These are phyloP conservation scores for Ditylenchus weischeri DNA, from an alignment of 2,888 invertebrate genomes.

Conservation along the genomic window DNA sequence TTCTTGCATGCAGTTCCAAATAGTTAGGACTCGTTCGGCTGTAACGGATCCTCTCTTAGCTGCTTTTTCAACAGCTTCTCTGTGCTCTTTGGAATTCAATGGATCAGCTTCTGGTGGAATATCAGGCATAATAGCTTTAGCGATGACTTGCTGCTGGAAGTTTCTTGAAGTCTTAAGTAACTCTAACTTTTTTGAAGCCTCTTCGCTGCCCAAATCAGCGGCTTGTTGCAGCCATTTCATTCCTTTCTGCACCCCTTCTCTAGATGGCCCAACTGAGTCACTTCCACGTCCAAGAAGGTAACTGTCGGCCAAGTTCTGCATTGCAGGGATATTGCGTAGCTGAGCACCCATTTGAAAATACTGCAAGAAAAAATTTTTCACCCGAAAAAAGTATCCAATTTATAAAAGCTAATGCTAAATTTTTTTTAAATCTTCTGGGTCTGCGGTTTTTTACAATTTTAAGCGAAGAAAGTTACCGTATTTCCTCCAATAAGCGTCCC, in stretches of 20 bases:
- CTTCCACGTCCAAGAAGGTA: background rate
- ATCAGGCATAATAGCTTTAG: background rate
- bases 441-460: too few species aligned
- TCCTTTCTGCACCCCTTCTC: background rate
- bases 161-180: background rate
- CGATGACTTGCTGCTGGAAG: background rate
- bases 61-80: background rate
- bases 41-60: background rate
- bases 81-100: conserved; percentile 11
- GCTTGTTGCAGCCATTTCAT: background rate
- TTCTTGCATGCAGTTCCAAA: conserved; percentile 8
- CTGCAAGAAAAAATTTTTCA: background rate
- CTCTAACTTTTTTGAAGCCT: background rate
- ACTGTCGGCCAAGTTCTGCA: background rate
- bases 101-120: background rate
- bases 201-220: background rate
- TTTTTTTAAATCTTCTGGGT: too few species aligned
- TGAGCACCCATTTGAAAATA: background rate
- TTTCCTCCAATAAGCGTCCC: too few species aligned
- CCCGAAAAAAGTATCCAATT: too few species aligned
- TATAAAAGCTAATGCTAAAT: too few species aligned
- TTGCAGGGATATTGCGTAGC: background rate
- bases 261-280: background rate
- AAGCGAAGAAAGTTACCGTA: too few species aligned
- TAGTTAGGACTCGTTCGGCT: conserved; percentile 4